Conservation (phyloP, 2,888 invertebrate species). For the Stomorhina lunata region DNA sequence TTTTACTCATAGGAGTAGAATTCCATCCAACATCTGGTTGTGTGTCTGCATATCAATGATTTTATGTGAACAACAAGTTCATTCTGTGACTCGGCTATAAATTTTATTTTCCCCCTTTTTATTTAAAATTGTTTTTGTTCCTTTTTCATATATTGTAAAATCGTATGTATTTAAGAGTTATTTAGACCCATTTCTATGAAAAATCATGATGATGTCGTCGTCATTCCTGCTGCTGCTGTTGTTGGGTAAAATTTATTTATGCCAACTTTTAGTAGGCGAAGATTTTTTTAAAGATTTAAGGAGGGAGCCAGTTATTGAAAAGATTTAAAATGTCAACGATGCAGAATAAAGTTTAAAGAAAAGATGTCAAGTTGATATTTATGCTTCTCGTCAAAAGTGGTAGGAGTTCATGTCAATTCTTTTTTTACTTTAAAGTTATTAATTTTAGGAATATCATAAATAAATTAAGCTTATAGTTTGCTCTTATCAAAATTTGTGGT, state of each 20-base stretch:
- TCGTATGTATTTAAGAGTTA: background rate
- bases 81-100: background rate
- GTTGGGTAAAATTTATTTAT: background rate
- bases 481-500: too few species aligned
- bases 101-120: background rate
- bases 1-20: background rate
- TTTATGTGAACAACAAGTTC: background rate
- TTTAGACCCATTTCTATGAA: slow-evolving; percentile 6
- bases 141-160: background rate
- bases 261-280: background rate
- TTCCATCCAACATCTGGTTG: background rate
- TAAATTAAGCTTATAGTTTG: too few species aligned
- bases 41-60: background rate
- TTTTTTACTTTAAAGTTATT: too few species aligned
- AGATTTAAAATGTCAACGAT: slow-evolving; percentile 1
- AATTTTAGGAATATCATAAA: too few species aligned
- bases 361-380: background rate
- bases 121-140: background rate
- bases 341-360: background rate
- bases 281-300: background rate
- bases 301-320: background rate
- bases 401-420: too few species aligned
- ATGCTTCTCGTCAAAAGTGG: too few species aligned
- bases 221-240: background rate
- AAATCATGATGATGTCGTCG: background rate